phyloP scores from a whole-genome alignment of 2,888 invertebrate genomes.

The Rotaria sp. region DNA sequence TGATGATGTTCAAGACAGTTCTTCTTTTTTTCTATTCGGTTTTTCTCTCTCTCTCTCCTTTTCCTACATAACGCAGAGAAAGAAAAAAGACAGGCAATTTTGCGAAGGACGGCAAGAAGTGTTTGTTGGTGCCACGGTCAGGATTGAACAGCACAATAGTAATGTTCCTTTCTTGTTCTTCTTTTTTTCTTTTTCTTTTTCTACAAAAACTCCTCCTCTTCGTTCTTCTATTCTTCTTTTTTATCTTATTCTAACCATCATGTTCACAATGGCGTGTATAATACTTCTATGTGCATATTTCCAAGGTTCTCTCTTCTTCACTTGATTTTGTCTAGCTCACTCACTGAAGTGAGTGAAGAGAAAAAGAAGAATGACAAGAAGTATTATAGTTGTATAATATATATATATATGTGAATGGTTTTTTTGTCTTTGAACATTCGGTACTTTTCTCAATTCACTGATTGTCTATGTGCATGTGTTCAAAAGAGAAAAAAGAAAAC shows the following conservation, averaged over 20 bases:
- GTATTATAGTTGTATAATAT: too few species aligned
- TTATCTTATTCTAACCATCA: neutral
- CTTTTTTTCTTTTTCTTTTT: neutral
- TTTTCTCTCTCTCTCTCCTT: neutral
- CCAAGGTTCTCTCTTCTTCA: slow-evolving; percentile 3
- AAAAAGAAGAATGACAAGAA: neutral
- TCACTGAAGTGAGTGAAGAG: neutral
- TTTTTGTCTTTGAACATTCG: neutral
- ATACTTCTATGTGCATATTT: slow-evolving; percentile 29
- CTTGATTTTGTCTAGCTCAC: neutral
- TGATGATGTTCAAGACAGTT: slow-evolving; percentile 20
- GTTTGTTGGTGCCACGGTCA: neutral
- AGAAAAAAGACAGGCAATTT: neutral
- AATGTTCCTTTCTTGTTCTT: neutral
- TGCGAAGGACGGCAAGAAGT: slow-evolving; percentile 2
- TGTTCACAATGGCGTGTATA: slow-evolving; percentile 30
- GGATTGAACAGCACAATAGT: neutral
- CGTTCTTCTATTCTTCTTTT: neutral
- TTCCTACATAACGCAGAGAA: neutral
- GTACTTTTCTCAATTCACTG: neutral
- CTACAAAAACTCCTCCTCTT: neutral
- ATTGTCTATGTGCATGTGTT: neutral
- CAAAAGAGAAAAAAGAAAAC: neutral
- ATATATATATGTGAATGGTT: neutral
- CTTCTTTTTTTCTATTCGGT: neutral